Conservation (phyloP, 2,113 vertebrate genomes). For the Urocolius indicus region DNA sequence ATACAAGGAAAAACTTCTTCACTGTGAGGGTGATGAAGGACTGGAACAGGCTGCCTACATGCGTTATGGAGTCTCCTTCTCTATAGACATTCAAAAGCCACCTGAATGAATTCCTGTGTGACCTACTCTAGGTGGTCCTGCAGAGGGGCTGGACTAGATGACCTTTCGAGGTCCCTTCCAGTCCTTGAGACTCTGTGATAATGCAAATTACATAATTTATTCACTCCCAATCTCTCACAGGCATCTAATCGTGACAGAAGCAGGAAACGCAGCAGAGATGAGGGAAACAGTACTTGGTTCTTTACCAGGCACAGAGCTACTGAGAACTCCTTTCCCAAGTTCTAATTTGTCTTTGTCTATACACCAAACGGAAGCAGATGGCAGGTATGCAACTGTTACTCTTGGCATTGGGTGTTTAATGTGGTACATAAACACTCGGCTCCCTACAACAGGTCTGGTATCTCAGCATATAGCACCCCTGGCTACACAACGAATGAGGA, state of each 20-base stretch:
- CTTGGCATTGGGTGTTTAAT: background rate
- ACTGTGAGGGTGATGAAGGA: too few relatives aligned
- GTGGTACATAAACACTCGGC: accelerated
- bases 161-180: too few relatives aligned
- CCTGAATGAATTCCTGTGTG: too few relatives aligned
- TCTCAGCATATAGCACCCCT: accelerated
- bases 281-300: background rate
- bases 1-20: too few relatives aligned
- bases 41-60: too few relatives aligned
- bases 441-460: background rate
- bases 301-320: background rate
- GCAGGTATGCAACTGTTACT: background rate
- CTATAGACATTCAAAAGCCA: too few relatives aligned
- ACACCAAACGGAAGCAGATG: background rate
- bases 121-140: too few relatives aligned
- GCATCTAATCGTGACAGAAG: background rate
- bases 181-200: background rate
- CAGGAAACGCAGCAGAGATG: accelerated
- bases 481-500: background rate
- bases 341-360: background rate
- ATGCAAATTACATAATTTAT: background rate
- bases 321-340: background rate
- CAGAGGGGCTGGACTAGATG: too few relatives aligned
- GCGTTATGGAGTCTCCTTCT: too few relatives aligned
- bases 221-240: background rate